Percentiles rank a stretch among this genome's conserved stretches.
phyloP scores from a whole-genome alignment of 2,113 vertebrate species.

The Archilochus colubris region DNA sequence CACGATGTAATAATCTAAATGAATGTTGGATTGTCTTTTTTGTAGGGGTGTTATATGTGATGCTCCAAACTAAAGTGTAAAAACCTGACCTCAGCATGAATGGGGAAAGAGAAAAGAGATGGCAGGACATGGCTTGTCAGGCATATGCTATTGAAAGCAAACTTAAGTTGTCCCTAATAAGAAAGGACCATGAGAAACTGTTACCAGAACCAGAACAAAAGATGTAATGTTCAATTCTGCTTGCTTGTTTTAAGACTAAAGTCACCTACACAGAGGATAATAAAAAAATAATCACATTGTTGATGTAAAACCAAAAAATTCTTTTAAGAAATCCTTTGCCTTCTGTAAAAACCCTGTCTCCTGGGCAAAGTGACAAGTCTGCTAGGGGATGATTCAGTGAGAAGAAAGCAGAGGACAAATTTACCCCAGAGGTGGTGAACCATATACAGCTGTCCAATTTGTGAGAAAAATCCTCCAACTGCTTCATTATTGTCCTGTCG shows the following conservation, averaged over 20 bases:
- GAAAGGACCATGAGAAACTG: not conserved
- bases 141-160: not conserved
- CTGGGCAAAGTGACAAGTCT: not conserved
- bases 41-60: not conserved
- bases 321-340: not conserved
- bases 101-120: not conserved
- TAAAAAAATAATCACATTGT: not conserved
- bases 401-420: not conserved
- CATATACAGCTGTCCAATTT: constrained; percentile 95
- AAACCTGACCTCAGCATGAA: not conserved
- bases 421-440: constrained; percentile 98
- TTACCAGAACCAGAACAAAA: not conserved
- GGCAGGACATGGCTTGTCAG: not conserved
- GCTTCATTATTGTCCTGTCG: constrained; percentile 91
- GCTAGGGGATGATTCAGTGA: not conserved
- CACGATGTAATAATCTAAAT: not conserved
- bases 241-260: not conserved
- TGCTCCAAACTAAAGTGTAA: not conserved
- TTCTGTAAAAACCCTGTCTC: not conserved
- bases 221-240: not conserved
- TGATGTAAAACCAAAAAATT: not conserved
- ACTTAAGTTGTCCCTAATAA: not conserved
- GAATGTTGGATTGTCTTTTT: not conserved
- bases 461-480: constrained; percentile 97
- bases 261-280: not conserved